Percentiles rank a stretch among this genome's conserved stretches.
phyloP scores from a whole-genome alignment of 2,797 vertebrate species.

The Ibycter americanus region DNA sequence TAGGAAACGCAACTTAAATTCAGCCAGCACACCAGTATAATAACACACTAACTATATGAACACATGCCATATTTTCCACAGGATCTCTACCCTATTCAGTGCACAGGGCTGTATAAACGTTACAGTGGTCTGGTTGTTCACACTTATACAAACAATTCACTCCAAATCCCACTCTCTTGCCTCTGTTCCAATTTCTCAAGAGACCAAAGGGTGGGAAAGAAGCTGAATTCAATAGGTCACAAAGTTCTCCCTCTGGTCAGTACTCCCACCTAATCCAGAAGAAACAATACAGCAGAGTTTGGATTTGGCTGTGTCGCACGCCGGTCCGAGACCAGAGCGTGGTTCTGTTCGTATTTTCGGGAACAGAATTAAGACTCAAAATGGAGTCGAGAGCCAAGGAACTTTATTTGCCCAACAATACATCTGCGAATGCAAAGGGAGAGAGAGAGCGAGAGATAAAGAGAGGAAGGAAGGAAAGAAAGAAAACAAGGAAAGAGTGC shows the following conservation, averaged over 20 bases:
- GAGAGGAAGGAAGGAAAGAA: no score
- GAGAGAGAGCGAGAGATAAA: no score
- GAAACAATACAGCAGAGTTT: background rate
- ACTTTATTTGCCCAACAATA: no score
- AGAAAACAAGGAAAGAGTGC: no score
- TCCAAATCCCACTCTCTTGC: background rate
- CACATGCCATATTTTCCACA: background rate
- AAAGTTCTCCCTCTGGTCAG: background rate
- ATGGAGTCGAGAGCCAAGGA: no score
- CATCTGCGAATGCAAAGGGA: no score
- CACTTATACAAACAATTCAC: background rate
- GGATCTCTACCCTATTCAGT: background rate
- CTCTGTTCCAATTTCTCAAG: background rate
- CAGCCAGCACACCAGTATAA: background rate
- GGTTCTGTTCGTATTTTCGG: no score
- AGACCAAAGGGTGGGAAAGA: background rate
- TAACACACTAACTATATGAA: background rate
- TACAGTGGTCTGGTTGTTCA: background rate
- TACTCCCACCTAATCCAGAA: background rate
- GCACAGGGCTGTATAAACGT: background rate
- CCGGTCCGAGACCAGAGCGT: no score
- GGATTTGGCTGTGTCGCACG: no score
- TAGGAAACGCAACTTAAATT: background rate
- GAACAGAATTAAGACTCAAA: no score
- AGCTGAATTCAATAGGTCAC: background rate